These are phyloP conservation scores for Noctua janthina DNA, from an alignment of 2,888 invertebrate species.

Conservation along the genomic window DNA sequence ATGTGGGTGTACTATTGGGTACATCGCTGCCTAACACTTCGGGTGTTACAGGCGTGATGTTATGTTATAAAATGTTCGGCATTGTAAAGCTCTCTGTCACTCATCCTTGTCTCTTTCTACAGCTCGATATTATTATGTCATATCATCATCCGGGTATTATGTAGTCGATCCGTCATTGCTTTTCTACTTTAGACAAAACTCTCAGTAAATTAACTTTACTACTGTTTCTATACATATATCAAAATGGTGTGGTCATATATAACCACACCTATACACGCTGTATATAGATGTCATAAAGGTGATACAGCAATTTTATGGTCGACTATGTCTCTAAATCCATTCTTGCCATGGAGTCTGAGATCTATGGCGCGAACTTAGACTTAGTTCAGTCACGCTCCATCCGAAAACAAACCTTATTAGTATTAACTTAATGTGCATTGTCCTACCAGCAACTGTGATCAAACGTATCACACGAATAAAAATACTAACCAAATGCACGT, in stretches of 20 bases:
- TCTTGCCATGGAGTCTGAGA: constrained; percentile 14
- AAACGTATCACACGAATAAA: neutral
- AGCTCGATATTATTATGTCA: neutral
- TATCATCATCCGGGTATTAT: neutral
- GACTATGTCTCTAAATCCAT: neutral
- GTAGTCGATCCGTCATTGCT: neutral
- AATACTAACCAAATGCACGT: neutral
- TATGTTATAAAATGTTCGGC: neutral
- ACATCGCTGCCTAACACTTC: neutral
- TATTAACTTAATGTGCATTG: neutral
- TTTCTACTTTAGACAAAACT: neutral
- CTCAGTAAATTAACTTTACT: too few species aligned
- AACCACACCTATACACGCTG: too few species aligned
- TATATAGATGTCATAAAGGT: neutral
- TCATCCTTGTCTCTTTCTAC: too few species aligned
- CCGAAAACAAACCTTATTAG: neutral
- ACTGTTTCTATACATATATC: too few species aligned
- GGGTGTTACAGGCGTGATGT: neutral
- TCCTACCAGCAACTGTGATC: neutral
- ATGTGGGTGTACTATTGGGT: too few species aligned
- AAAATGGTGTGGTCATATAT: too few species aligned
- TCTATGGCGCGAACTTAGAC: neutral
- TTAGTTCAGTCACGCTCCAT: neutral
- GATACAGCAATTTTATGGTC: neutral
- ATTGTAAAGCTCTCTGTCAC: neutral